Evolutionary conservation across 2,888 invertebrate genomes (phyloP), one percentile per base, ranked within the genome.

Genomic region (Hartigia nigra): DNA sequence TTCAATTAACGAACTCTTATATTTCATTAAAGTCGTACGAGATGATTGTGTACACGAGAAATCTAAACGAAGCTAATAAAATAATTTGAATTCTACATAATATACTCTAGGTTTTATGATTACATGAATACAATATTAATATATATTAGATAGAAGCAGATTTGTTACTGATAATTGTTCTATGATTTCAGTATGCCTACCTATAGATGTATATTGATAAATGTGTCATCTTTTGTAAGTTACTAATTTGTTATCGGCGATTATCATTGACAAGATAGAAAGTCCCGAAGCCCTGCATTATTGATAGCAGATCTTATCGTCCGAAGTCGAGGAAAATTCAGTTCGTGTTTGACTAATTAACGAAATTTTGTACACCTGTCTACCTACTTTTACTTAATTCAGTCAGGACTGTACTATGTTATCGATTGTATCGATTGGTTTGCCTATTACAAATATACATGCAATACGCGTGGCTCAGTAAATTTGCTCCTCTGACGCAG

Each of bases 1-100:
- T 84, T 84, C 84, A 85, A 85, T 85, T 86, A 85, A 81, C 74
- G 78, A 72, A 72, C 82, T 55, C 55, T 23, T 55, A 55, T 55
- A 55, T 55, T 55, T 55, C 55, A 55, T 55, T 55, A 55, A 55
- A 55, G 14, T 55, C 55, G 23, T 55, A 23, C 55, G 23, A 23
- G 55, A 55, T 55, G 55, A 55, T 55, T 55, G 55, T 23, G 55
- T 55, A 55, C 23, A 55, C 23, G 55, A 55, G 9, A 55, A 55
- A 23, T 23, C 23, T 23, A 55, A 55, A 55, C 23, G 14, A 55
- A 55, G 23, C 55, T 23, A 55, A 55, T 55, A 23, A 5, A 23
- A 9, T 55, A 55, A 55, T 23, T 55, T 55, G 5, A 23, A 23
- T 9, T 9, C 23, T 2, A 23, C 55, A 55, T 23, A 0, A 23